Conservation (phyloP, 1,140 invertebrate species). For the Meloidogyne chitwoodi region DNA sequence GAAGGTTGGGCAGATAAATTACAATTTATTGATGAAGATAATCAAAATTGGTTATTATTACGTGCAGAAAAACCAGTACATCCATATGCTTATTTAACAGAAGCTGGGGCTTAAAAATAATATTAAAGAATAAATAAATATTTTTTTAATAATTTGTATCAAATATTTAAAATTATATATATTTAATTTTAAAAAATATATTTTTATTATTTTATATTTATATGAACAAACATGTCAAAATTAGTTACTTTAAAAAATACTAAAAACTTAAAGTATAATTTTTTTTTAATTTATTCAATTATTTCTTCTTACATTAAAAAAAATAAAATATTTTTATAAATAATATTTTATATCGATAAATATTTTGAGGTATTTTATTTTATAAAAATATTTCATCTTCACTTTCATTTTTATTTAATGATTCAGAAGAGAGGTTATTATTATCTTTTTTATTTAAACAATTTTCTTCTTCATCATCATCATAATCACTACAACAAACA, state of each 20-base stretch:
- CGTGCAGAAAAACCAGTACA: conserved; percentile 34
- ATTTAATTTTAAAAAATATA: no score
- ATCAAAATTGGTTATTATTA: conserved; percentile 43
- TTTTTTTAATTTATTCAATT: no score
- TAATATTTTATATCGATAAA: neutral
- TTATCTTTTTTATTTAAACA: neutral
- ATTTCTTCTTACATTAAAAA: no score
- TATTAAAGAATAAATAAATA: neutral
- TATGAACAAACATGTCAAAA: no score
- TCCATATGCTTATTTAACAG: conserved; percentile 21
- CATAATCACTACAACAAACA: conserved; percentile 21
- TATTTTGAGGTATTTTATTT: neutral
- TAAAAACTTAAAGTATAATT: no score
- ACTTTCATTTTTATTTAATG: neutral
- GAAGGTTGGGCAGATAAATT: conserved; percentile 45
- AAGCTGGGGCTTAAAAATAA: conserved; percentile 17
- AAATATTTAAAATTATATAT: no score
- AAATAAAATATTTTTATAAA: no score
- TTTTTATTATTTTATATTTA: no score
- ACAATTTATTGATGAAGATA: conserved; percentile 42
- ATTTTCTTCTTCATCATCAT: conserved; percentile 10
- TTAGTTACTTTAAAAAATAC: no score
- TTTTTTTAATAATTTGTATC: no score
- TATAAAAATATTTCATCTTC: neutral
- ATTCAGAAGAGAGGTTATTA: neutral